A percentile compares a stretch with the other conserved stretches of the same genome.
These are phyloP conservation scores for Hetaerina titia DNA, from an alignment of 2,888 invertebrate species.

Conservation along the genomic window DNA sequence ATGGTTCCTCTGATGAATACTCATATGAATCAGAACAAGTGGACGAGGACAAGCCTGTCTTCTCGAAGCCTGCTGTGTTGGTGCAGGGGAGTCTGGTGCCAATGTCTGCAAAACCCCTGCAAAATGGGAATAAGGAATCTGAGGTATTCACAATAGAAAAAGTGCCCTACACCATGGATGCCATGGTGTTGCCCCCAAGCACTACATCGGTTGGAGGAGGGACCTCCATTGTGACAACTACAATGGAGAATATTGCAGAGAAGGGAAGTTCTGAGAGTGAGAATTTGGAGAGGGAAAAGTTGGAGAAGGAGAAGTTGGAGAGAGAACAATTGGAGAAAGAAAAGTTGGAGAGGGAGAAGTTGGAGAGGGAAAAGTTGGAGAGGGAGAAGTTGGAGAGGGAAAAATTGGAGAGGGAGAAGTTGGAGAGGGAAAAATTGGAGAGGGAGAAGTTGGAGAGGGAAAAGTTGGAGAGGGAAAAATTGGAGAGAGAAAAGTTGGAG, in stretches of 20 bases:
- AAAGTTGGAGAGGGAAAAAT: slow-evolving; percentile 20
- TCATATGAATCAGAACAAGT: neutral
- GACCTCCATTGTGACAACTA: neutral
- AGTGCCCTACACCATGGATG: neutral
- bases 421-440: neutral
- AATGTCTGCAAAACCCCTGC: neutral
- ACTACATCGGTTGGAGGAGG: neutral
- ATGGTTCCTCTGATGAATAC: neutral
- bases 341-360: neutral
- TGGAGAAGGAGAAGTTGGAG: neutral
- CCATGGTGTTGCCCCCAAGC: neutral
- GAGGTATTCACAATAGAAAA: neutral
- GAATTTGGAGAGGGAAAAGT: neutral
- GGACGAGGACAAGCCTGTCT: neutral
- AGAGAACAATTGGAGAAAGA: neutral
- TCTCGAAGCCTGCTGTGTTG: slow-evolving; percentile 41
- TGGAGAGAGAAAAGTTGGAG: neutral
- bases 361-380: neutral
- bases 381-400: neutral
- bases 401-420: neutral
- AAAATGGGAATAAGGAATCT: neutral
- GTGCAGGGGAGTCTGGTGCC: neutral
- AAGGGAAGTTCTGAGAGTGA: neutral
- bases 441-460: neutral
- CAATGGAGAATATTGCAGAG: neutral